Evolutionary conservation across 2,113 vertebrate species (phyloP), one percentile per base, ranked within the genome.

Genomic region (Danionella cerebrum): DNA sequence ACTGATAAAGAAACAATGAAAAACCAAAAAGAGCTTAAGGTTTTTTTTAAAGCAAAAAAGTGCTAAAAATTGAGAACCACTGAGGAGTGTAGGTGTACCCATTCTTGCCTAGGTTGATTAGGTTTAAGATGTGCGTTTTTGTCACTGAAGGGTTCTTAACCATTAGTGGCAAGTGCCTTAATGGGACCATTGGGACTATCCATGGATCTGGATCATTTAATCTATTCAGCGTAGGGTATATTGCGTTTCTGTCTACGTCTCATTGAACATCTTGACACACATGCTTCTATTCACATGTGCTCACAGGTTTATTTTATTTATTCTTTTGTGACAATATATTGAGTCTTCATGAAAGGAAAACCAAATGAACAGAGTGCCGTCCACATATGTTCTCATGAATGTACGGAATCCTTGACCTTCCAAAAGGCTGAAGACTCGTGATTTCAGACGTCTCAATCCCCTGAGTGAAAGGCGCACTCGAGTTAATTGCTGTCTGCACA

Each of bases 401-500:
- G 10, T 44, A 55, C 55, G 18, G 11, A 29, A 19, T 44, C 50
- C 66, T 57, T 58, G 44, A 59, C 52, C 57, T 62, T 27, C 48
- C 18, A 45, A 2, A 4, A 24, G 45, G 57, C 58, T 72, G 41
- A 74, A 70, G 50, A 35, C 18, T 58, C 35, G n/a, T 54, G 63
- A 70, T 70, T 69, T 51, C 50, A 39, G 55, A 36, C 35, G 21
- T 42, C 71, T 66, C 70, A 76, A 60, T 72, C 44, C 73, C 45
- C 67, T 1, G 63, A 60, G 66, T 42, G 53, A 35, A 54, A 70
- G 64, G 54, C 14, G 54, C 67, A 73, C 74, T 76, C 14, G 38
- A 76, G 67, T 76, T 76, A 73, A 76, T 76, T 76, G 74, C 33
- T 29, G 70, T 51, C 70, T 67, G 67, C 52, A 33, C 48, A 14